phyloP scores from a whole-genome alignment of 2,113 vertebrate genomes.

The Ammodytes dubius region DNA sequence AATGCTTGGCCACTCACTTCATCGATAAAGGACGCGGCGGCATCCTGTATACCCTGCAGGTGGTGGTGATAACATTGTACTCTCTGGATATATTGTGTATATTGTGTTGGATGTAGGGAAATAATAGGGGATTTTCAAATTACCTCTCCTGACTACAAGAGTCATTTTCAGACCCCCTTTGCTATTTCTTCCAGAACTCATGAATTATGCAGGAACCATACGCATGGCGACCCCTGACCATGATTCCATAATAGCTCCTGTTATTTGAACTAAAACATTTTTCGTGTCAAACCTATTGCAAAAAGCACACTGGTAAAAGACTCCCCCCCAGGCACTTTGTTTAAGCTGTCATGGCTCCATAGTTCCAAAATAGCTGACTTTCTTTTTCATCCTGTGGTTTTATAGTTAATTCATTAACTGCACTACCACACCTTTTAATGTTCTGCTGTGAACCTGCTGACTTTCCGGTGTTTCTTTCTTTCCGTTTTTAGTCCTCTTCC shows the following conservation, averaged over 20 bases:
- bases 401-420: slow-evolving; percentile 91
- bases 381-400: slow-evolving; percentile 85
- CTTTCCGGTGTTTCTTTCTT: slow-evolving; percentile 64
- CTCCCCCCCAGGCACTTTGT: slow-evolving; percentile 93
- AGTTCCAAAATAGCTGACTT: slow-evolving; percentile 90
- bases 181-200: slow-evolving; percentile 89
- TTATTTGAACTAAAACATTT: slow-evolving; percentile 98
- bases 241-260: slow-evolving; percentile 94
- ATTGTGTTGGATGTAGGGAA: slow-evolving; percentile 62
- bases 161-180: slow-evolving; percentile 85
- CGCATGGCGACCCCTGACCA: slow-evolving; percentile 87
- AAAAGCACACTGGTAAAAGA: slow-evolving; percentile 90
- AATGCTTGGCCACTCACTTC: slow-evolving; percentile 77
- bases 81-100: slow-evolving; percentile 64
- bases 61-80: slow-evolving; percentile 75
- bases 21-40: slow-evolving; percentile 60
- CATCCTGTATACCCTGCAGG: slow-evolving; percentile 72
- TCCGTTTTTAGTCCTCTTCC: slow-evolving; percentile 42
- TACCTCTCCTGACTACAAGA: slow-evolving; percentile 83
- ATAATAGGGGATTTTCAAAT: slow-evolving; percentile 75
- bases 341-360: slow-evolving; percentile 94
- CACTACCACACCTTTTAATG: slow-evolving; percentile 88
- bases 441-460: slow-evolving; percentile 88
- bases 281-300: slow-evolving; percentile 92
- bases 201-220: slow-evolving; percentile 93